Evolutionary conservation across 1,140 invertebrate species (phyloP).

Genomic region (Hydropsyche tenuis): DNA sequence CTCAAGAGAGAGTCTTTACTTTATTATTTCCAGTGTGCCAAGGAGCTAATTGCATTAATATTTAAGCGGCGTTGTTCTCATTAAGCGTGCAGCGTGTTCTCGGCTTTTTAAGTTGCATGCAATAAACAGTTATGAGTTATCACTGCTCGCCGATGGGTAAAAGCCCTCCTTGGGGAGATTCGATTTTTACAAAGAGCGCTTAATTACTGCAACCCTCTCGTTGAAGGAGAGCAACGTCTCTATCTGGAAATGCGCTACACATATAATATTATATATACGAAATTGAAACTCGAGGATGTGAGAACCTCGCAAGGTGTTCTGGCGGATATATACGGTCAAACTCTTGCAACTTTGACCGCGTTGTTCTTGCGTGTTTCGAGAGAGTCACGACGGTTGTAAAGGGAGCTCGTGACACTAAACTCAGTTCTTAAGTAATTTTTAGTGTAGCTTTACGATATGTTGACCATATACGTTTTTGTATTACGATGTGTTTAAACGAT

Average conservation of each 20-base stretch:
- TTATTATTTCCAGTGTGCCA: conserved; percentile 40
- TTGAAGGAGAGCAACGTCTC: background rate
- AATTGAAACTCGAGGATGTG: too few species aligned
- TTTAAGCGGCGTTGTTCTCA: conserved; percentile 33
- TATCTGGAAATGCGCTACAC: too few species aligned
- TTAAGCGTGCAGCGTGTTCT: conserved; percentile 29
- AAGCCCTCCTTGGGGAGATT: background rate
- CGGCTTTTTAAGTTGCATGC: conserved; percentile 36
- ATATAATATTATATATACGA: too few species aligned
- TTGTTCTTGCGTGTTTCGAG: background rate
- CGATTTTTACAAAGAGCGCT: conserved; percentile 7
- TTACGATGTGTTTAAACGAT: background rate
- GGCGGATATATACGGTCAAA: too few species aligned
- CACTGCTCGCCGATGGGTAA: conserved; percentile 18
- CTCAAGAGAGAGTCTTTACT: conserved; percentile 21
- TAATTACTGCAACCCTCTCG: background rate
- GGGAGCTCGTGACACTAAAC: conserved; percentile 25
- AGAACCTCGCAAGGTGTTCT: too few species aligned
- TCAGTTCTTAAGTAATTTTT: conserved; percentile 16
- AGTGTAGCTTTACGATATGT: conserved; percentile 13
- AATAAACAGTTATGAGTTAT: conserved; percentile 38
- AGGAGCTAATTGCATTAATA: conserved; percentile 42
- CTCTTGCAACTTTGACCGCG: too few species aligned
- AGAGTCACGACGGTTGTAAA: conserved; percentile 15
- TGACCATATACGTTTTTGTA: background rate